Evolutionary conservation across 2,113 vertebrate genomes (phyloP).

Genomic region (Blennius ocellaris): DNA sequence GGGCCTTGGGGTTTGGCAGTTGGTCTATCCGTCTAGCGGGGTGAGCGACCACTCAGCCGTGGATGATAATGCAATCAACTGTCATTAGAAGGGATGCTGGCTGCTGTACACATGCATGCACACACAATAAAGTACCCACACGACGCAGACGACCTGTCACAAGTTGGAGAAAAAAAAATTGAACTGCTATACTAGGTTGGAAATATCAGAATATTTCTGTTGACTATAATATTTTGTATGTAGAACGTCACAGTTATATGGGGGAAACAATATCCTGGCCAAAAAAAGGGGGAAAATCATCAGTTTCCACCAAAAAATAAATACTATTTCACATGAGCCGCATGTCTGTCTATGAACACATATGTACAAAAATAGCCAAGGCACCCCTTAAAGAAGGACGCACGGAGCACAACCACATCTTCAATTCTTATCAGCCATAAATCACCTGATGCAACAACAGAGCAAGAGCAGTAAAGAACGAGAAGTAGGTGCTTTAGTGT

Average conservation of each 20-base stretch:
- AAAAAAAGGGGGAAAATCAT: too few relatives aligned
- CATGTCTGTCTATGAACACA: too few relatives aligned
- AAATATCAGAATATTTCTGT: too few relatives aligned
- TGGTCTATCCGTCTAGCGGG: constrained; percentile 63
- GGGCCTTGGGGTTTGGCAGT: constrained; percentile 65
- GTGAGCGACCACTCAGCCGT: constrained; percentile 66
- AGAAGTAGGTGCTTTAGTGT: neutral
- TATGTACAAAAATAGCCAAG: too few relatives aligned
- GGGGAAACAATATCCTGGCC: too few relatives aligned
- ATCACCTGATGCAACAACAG: constrained; percentile 65
- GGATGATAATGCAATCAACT: constrained; percentile 78
- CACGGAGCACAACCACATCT: constrained; percentile 11
- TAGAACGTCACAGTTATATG: too few relatives aligned
- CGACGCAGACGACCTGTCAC: too few relatives aligned
- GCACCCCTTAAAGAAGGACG: neutral
- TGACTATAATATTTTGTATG: too few relatives aligned
- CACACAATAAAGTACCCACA: constrained; percentile 6
- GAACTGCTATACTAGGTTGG: too few relatives aligned
- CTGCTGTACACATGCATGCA: constrained; percentile 1
- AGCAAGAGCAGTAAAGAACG: constrained; percentile 41
- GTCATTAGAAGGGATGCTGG: constrained; percentile 61
- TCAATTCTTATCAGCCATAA: constrained; percentile 15
- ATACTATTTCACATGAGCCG: too few relatives aligned
- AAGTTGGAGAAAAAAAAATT: too few relatives aligned
- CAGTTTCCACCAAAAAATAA: too few relatives aligned